Evolutionary conservation across 2,113 vertebrate species (phyloP).

Genomic region (Scomber colias): DNA sequence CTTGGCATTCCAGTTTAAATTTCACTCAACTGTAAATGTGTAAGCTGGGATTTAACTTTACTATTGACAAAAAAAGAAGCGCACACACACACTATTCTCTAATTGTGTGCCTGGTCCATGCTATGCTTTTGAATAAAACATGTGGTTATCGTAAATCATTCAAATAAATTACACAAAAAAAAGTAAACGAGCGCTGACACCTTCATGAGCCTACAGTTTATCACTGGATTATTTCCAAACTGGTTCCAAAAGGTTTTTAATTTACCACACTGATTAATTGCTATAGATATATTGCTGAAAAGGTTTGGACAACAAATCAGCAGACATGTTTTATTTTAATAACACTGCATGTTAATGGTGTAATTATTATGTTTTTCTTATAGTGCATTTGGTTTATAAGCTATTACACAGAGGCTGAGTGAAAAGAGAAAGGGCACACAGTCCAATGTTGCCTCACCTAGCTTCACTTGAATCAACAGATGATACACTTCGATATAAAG

Average conservation of each 20-base stretch:
- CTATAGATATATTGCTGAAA: too few relatives aligned
- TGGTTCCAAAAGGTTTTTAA: slow-evolving; percentile 10
- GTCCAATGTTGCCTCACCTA: not conserved
- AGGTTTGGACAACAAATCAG: too few relatives aligned
- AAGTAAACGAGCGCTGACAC: slow-evolving; percentile 34
- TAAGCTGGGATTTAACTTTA: slow-evolving; percentile 39
- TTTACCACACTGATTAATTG: not conserved
- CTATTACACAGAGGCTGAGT: too few relatives aligned
- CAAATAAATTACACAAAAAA: slow-evolving; percentile 27
- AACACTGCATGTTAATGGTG: too few relatives aligned
- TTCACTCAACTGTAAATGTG: slow-evolving; percentile 40
- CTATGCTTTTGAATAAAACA: slow-evolving; percentile 12
- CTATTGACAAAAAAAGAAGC: slow-evolving; percentile 13
- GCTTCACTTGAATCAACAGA: not conserved
- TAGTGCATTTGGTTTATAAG: too few relatives aligned
- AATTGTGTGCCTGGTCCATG: not conserved
- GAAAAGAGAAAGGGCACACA: too few relatives aligned
- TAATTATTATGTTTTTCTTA: too few relatives aligned
- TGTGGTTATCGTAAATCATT: slow-evolving; percentile 20
- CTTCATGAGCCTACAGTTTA: slow-evolving; percentile 14
- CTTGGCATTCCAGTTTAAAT: slow-evolving; percentile 43
- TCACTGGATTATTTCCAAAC: slow-evolving; percentile 12
- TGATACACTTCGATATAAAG: not conserved
- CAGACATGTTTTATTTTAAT: too few relatives aligned
- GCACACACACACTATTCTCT: not conserved